Conservation (phyloP, 2,113 vertebrate genomes). For the Trematocara stigmaticum region DNA sequence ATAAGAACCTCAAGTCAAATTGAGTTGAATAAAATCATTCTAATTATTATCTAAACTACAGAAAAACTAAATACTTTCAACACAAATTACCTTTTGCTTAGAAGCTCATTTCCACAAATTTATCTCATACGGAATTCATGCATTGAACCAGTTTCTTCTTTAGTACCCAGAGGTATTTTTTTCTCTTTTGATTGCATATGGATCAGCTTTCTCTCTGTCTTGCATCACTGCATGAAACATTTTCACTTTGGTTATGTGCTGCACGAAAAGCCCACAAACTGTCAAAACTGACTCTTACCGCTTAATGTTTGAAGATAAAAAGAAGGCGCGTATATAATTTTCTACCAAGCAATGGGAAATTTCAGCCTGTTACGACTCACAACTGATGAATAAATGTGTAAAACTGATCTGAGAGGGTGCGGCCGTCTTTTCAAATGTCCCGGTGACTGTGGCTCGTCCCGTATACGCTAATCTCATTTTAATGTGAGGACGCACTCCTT, state of each 20-base stretch:
- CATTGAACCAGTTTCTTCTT: not conserved
- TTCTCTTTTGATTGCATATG: not conserved
- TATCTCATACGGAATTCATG: not conserved
- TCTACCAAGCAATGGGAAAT: not conserved
- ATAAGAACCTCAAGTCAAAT: not conserved
- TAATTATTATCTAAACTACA: not conserved
- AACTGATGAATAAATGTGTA: not conserved
- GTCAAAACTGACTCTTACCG: not conserved
- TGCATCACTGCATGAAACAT: not conserved
- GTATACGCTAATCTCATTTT: not conserved
- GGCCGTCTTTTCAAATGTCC: not conserved
- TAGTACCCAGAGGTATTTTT: not conserved
- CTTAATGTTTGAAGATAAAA: not conserved
- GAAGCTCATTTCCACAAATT: not conserved
- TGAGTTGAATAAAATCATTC: not conserved
- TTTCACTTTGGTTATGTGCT: not conserved
- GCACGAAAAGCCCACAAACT: not conserved
- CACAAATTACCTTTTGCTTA: not conserved
- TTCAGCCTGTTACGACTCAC: not conserved
- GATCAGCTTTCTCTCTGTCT: not conserved
- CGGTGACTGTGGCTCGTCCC: not conserved
- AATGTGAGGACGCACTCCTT: slow-evolving; percentile 8
- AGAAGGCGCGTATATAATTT: not conserved
- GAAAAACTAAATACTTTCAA: not conserved
- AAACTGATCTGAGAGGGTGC: not conserved